Conservation (phyloP, 2,888 invertebrate species). For the Cantharis nigra region DNA sequence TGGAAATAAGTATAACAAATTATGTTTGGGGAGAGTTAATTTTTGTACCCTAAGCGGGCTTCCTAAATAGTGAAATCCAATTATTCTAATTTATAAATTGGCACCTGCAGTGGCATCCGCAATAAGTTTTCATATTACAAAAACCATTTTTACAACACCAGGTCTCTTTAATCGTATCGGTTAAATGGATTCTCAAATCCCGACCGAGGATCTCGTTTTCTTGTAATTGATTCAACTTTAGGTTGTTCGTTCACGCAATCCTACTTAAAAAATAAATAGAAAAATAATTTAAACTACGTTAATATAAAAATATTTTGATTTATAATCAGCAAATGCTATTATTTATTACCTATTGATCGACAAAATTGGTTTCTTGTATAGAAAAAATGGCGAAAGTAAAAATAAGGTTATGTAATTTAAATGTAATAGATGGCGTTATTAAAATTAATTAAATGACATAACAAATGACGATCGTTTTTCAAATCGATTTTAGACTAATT, state of each 20-base stretch:
- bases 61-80: not conserved
- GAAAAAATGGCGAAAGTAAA: not conserved
- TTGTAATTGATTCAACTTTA: conserved; percentile 17
- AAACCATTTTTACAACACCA: not conserved
- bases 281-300: not conserved
- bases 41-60: not conserved
- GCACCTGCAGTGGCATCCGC: not conserved
- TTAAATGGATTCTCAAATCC: conserved; percentile 7
- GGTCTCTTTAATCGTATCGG: not conserved
- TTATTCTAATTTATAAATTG: not conserved
- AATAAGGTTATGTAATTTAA: not conserved
- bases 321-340: not conserved
- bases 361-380: not conserved
- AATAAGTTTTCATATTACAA: not conserved
- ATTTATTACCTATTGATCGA: not conserved
- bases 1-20: not conserved
- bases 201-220: conserved; percentile 17
- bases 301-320: not conserved
- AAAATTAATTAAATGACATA: not conserved
- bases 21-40: not conserved
- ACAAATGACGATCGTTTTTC: not conserved
- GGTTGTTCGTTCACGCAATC: conserved; percentile 18
- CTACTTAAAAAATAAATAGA: conserved; percentile 13
- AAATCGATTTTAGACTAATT: not conserved
- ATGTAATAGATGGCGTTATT: not conserved